A percentile compares a stretch with the other conserved stretches of the same genome.
Evolutionary conservation across 2,797 vertebrate species (phyloP).

Genomic region (Microctenopoma stevenorrisi): DNA sequence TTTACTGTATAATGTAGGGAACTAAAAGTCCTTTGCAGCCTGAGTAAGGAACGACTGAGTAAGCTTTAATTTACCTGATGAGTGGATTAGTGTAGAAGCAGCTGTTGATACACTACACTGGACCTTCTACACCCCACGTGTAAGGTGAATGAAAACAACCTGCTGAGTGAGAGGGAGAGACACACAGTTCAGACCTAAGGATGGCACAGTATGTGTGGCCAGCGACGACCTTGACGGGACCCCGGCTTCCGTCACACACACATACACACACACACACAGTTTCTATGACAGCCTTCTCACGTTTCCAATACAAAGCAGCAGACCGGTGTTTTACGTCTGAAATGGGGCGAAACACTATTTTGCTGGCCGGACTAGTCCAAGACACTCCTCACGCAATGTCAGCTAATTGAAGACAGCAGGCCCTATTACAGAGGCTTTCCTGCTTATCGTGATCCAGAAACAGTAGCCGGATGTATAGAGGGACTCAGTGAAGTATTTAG

Average conservation of each 20-base stretch:
- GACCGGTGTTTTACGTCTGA: constrained; percentile 72
- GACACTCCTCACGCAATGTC: constrained; percentile 74
- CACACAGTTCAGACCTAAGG: constrained; percentile 9
- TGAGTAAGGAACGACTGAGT: constrained; percentile 61
- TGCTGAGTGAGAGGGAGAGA: constrained; percentile 19
- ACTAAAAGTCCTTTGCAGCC: constrained; percentile 24
- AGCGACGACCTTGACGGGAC: constrained; percentile 54
- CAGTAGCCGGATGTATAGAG: constrained; percentile 13
- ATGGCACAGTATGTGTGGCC: not conserved
- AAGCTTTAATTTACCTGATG: constrained; percentile 76
- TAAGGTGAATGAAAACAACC: constrained; percentile 60
- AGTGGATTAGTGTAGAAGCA: constrained; percentile 72
- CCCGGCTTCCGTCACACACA: constrained; percentile 44
- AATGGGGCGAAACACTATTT: constrained; percentile 76
- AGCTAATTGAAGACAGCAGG: constrained; percentile 79
- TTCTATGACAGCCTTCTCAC: constrained; percentile 68
- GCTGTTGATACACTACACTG: constrained; percentile 63
- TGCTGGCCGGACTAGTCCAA: constrained; percentile 67
- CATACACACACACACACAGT: not conserved
- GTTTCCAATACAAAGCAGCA: constrained; percentile 77
- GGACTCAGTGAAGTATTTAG: constrained; percentile 1
- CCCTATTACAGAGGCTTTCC: constrained; percentile 40
- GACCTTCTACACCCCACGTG: constrained; percentile 53
- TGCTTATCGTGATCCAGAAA: constrained; percentile 41
- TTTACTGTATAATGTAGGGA: constrained; percentile 34